Evolutionary conservation across 2,888 invertebrate genomes (phyloP), one percentile per base, ranked within the genome.

Genomic region (Cheilosia variabilis): DNA sequence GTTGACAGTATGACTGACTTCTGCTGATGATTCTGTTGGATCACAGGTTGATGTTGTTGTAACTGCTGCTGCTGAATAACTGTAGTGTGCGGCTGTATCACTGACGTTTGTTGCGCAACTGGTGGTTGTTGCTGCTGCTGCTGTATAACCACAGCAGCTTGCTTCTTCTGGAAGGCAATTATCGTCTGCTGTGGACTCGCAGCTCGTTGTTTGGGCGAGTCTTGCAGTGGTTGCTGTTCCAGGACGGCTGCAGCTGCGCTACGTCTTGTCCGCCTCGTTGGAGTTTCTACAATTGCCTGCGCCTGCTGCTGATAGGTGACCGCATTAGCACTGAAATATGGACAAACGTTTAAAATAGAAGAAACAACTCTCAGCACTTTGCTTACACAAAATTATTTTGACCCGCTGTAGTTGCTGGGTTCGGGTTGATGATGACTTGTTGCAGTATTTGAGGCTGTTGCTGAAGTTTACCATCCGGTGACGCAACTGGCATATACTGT

Each of bases 41-140:
- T 65, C 87, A 87, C 53, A 65, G 81, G 87, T 81, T 88, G 89
- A 34, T 88, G 86, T 63, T 84, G 87, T 69, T 87, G 89, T 27
- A 27, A 27, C 13, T 87, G 84, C 50, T 77, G 82, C 6, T 88
- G 89, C 37, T 87, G 84, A 15, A 79, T 75, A 27, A 79, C 76
- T 0, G 69, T 71, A 4, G 73, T 55, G 52, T 87, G 87, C 10
- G 77, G 87, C 55, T 88, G 88, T 77, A 84, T 88, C 22, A 87
- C 84, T 22, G 88, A 88, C 22, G 87, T 87, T 77, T 87, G 82
- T 60, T 88, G 88, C 41, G 87, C 79, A 78, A 81, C 53, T 63
- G 86, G 87, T 60, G 83, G 87, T 19, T 77, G 81, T 17, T 45
- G 68, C 7, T 79, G 77, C 43, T 81, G 73, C 6, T 65, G 50